phyloP scores from a whole-genome alignment of 2,113 vertebrate species.

The Platysteira castanea region DNA sequence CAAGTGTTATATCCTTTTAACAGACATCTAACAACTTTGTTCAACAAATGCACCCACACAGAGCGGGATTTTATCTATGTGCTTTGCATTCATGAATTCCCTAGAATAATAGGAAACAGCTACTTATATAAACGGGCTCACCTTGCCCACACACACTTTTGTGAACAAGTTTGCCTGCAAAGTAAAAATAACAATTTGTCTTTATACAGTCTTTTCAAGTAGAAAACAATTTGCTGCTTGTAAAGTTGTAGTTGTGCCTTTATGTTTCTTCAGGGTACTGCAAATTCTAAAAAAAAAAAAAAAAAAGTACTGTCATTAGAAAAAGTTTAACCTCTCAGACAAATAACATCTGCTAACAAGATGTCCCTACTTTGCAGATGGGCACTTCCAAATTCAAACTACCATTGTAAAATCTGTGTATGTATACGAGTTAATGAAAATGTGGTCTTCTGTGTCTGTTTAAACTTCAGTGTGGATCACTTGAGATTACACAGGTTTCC shows the following conservation, averaged over 20 bases:
- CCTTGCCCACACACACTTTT: neutral
- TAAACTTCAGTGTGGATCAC: neutral
- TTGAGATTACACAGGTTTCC: constrained; percentile 4
- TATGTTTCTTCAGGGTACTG: neutral
- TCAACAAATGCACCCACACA: neutral
- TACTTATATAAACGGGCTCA: neutral
- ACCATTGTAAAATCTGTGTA: neutral
- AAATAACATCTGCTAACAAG: constrained; percentile 8
- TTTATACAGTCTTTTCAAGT: neutral
- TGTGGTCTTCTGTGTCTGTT: neutral
- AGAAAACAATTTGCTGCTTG: neutral
- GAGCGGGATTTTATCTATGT: neutral
- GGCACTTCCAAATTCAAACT: neutral
- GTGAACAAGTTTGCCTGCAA: neutral
- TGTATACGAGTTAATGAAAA: neutral
- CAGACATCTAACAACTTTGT: neutral
- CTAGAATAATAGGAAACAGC: neutral
- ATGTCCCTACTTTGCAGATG: neutral
- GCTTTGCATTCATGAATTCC: constrained; percentile 2
- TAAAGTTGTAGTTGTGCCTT: neutral
- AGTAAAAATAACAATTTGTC: neutral
- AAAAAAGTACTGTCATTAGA: neutral
- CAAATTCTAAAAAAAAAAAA: neutral
- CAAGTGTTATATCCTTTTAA: neutral
- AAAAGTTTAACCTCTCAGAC: neutral